Percentiles rank a stretch among this genome's conserved stretches.
Conservation (phyloP, 2,113 vertebrate genomes). For the Syrrhaptes paradoxus region DNA sequence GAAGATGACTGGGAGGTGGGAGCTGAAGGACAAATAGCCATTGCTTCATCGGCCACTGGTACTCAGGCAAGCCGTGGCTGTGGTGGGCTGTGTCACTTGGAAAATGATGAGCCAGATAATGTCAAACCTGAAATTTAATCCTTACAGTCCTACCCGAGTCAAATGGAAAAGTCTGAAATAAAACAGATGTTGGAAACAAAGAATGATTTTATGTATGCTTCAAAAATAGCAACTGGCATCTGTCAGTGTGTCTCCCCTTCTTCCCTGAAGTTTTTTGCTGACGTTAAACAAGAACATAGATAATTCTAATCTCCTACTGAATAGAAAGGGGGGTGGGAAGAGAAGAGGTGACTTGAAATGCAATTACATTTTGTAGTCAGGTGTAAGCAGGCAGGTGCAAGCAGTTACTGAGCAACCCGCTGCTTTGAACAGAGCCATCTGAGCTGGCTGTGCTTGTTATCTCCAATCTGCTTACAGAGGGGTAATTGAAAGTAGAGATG, state of each 20-base stretch:
- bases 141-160: not conserved
- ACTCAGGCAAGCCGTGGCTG: not conserved
- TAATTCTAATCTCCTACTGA: not conserved
- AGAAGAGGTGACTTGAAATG: not conserved
- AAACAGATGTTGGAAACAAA: not conserved
- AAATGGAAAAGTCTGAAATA: not conserved
- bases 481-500: constrained; percentile 71
- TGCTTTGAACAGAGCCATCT: not conserved
- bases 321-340: not conserved
- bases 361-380: not conserved
- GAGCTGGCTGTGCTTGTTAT: constrained; percentile 55
- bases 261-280: not conserved
- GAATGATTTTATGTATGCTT: not conserved
- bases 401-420: not conserved
- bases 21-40: constrained; percentile 54
- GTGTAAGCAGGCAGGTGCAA: not conserved
- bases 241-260: not conserved
- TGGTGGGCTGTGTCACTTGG: not conserved
- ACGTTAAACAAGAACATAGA: not conserved
- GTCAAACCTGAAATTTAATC: not conserved
- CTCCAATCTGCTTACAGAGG: constrained; percentile 72
- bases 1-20: not conserved
- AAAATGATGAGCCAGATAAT: not conserved
- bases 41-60: constrained; percentile 47
- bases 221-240: not conserved